Evolutionary conservation across 2,113 vertebrate genomes (phyloP), one percentile per base, ranked within the genome.

Genomic region (Vimba vimba): DNA sequence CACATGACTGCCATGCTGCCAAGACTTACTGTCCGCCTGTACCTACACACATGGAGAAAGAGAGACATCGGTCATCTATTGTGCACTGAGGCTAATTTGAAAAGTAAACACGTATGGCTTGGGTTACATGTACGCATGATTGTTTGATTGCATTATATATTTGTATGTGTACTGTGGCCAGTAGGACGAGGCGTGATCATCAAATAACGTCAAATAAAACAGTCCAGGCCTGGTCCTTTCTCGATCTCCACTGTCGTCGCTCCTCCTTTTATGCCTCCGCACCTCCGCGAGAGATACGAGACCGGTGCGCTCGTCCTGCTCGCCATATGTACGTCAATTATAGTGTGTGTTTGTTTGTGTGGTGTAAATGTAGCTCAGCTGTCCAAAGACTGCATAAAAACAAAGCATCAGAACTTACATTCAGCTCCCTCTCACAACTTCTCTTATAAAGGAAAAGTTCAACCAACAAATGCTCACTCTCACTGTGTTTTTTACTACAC

Each of bases 1-100:
- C 98, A 99, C 95, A 96, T 95, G 94, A 99, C 96, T 91, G 97
- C 96, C 33, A 93, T 87, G 10, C 89, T 94, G 89, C 94, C 95
- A 83, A 95, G 91, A 85, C 94, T 95, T 12, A 95, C 87, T 2
- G 94, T 94, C 81, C 95, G 94, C 64, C 94, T 93, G 90, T 95
- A 95, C 92, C 95, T 95, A 87, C 66, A 88, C 52, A 78, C 85
- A 74, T 2, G 36, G 8, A 82, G 11, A 77, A 13, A 83, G 12
- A 79, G 12, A 76, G 30, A 30, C 19, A 52, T n/a, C 52, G 23
- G 50, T 15, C 33, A 69, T 39, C 66, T 68, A 23, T 1, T 71
- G 19, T 11, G 68, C 68, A 69, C 5, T 69, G 11, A 74, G 71
- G 23, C 12, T 74, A 25, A 74, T 74, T 43, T 47, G 39, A 45